phyloP scores from a whole-genome alignment of 2,888 invertebrate species.

The Lasius fuliginosus region DNA sequence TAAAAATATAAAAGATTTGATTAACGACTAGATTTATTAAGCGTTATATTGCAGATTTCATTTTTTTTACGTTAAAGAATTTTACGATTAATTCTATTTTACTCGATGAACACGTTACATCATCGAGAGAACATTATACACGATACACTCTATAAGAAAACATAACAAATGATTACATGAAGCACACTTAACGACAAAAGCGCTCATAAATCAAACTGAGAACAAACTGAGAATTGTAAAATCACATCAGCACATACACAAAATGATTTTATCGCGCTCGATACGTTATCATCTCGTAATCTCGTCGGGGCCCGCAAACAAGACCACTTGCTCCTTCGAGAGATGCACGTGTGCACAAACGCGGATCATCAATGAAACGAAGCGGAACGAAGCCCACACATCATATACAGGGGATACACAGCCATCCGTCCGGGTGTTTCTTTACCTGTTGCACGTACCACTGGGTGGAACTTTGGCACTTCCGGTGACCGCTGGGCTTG shows the following conservation, averaged over 20 bases:
- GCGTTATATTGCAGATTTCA: neutral
- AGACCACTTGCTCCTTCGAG: neutral
- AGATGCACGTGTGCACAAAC: neutral
- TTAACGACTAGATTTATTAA: neutral
- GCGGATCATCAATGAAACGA: neutral
- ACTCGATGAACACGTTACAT: neutral
- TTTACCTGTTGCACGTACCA: slow-evolving; percentile 86
- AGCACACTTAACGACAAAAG: slow-evolving; percentile 28
- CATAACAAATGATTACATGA: neutral
- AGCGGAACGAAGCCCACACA: slow-evolving; percentile 7
- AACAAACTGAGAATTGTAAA: neutral
- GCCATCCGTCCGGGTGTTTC: slow-evolving; percentile 54
- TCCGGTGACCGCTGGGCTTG: slow-evolving; percentile 82
- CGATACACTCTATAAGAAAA: slow-evolving; percentile 26
- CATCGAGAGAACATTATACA: neutral
- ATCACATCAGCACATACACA: neutral
- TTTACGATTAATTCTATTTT: neutral
- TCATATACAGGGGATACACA: neutral
- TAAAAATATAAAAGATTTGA: neutral
- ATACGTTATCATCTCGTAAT: slow-evolving; percentile 39
- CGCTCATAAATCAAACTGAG: neutral
- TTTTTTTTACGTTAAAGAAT: neutral
- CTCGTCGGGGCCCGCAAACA: neutral
- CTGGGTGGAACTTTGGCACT: slow-evolving; percentile 84
- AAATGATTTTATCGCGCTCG: slow-evolving; percentile 28